phyloP scores from a whole-genome alignment of 2,888 invertebrate species.

The Drosophila pegasa region DNA sequence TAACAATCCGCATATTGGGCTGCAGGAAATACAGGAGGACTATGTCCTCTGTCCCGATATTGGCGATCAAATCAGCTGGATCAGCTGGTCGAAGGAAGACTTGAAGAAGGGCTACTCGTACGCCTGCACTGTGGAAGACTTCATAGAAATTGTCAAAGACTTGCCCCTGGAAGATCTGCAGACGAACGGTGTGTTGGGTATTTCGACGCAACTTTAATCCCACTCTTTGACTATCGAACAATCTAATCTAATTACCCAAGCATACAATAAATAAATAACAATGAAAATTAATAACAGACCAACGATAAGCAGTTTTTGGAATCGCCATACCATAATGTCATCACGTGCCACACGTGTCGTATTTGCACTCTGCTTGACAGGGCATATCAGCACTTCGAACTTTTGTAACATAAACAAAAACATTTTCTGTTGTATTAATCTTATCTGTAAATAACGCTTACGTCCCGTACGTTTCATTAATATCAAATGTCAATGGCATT shows the following conservation, averaged over 20 bases:
- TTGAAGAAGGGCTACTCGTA: constrained; percentile 76
- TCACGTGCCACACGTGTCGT: constrained; percentile 56
- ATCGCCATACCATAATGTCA: constrained; percentile 10
- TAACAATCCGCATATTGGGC: constrained; percentile 82
- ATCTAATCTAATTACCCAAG: constrained; percentile 12
- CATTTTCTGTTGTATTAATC: constrained; percentile 4
- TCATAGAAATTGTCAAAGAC: constrained; percentile 64
- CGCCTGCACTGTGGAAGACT: constrained; percentile 78
- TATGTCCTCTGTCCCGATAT: constrained; percentile 80
- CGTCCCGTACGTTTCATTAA: background rate
- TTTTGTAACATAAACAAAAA: background rate
- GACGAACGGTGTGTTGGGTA: constrained; percentile 69
- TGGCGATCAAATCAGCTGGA: constrained; percentile 72
- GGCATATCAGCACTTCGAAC: constrained; percentile 26
- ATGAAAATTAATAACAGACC: background rate
- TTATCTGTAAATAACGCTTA: constrained; percentile 17
- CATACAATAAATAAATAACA: constrained; percentile 33
- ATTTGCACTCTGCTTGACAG: constrained; percentile 9
- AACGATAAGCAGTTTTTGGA: constrained; percentile 19
- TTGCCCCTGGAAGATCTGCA: constrained; percentile 66
- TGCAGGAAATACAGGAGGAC: constrained; percentile 64
- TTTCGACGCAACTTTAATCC: constrained; percentile 20
- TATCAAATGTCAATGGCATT: constrained; percentile 1
- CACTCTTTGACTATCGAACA: background rate
- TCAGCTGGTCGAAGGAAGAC: constrained; percentile 73